Evolutionary conservation across 2,113 vertebrate genomes (phyloP), one percentile per base, ranked within the genome.

Genomic region (Lanius ludovicianus): DNA sequence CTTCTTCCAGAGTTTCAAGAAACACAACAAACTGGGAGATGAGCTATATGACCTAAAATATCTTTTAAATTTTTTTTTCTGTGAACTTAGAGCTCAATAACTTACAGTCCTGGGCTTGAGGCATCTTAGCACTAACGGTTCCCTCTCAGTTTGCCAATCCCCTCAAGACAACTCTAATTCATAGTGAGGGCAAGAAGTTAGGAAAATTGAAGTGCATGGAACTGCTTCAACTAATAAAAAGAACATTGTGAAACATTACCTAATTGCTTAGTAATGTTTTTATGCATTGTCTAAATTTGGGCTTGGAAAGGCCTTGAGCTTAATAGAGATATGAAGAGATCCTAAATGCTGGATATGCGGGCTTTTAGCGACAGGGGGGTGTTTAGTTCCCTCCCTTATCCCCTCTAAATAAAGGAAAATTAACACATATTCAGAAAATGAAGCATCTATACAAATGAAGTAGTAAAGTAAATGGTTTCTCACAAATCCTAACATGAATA

Each of bases 201-300:
- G 95, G 89, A 94, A 97, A 97, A 97, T 87, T 94, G 78, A 90
- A 97, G 84, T 90, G 87, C 95, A 80, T 95, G 94, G 96, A 97
- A 96, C 75, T 35, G 89, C 87, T 78, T 97, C 95, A 97, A 96
- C 79, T 94, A 96, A 95, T 94, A 96, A 97, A 96, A 96, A 93
- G 95, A 97, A 98, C 94, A 97, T 59, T 90, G 70, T 94, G 96
- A 97, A 98, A 97, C 97, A 97, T 98, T 97, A 98, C 97, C 97
- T 98, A 98, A 98, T 96, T 98, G 97, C 96, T 98, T 90, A 97
- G 97, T 90, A 98, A 98, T 97, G 97, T 88, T 98, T 97, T 96
- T 94, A 97, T 69, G 93, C 87, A 96, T 96, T 97, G 96, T 98
- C 97, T 97, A 98, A 98, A 97, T 97, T 90, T 97, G 96, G 95